phyloP scores from a whole-genome alignment of 2,797 vertebrate species.

The Sebastes minor region DNA sequence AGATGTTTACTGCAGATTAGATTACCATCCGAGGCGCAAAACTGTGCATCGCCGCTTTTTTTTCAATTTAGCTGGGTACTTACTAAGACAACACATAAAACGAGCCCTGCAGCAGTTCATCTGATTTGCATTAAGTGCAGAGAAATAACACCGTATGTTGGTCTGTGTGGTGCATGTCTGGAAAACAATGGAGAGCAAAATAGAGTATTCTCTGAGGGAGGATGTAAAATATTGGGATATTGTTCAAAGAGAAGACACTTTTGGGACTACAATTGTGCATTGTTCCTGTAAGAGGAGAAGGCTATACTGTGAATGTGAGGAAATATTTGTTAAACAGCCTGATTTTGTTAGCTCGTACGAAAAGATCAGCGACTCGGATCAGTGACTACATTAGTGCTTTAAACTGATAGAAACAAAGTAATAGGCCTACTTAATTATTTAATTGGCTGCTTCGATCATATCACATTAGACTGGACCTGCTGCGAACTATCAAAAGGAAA shows the following conservation, averaged over 20 bases:
- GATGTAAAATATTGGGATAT: neutral
- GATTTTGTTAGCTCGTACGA: neutral
- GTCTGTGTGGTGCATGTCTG: neutral
- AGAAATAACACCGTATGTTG: neutral
- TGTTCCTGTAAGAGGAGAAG: neutral
- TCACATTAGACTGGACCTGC: neutral
- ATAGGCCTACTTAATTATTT: neutral
- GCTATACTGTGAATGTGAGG: neutral
- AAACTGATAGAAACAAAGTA: neutral
- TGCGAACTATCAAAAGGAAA: neutral
- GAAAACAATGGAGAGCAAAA: neutral
- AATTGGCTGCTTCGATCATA: neutral
- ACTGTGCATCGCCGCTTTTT: neutral
- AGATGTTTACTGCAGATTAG: neutral
- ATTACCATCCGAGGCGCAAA: neutral
- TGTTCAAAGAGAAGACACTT: neutral
- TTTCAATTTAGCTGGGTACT: neutral
- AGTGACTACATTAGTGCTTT: neutral
- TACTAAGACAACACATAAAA: neutral
- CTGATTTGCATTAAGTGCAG: constrained; percentile 15
- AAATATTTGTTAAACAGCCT: neutral
- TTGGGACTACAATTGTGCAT: neutral
- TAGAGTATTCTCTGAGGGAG: neutral
- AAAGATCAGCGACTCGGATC: neutral
- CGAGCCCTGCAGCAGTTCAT: neutral